These are phyloP conservation scores for Eupithecia abbreviata DNA, from an alignment of 2,888 invertebrate genomes.

Conservation along the genomic window DNA sequence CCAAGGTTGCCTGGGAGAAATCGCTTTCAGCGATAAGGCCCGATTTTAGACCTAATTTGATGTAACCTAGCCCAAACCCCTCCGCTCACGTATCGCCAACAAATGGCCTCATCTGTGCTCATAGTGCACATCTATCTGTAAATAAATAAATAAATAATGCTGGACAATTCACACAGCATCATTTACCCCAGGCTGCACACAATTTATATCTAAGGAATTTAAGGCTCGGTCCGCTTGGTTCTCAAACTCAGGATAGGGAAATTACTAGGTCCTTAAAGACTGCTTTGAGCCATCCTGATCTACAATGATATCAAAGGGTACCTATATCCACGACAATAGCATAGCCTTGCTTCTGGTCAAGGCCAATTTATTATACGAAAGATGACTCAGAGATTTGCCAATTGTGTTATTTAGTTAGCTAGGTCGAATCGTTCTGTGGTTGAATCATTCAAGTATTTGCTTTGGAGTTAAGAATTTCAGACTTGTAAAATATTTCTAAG, in stretches of 20 bases:
- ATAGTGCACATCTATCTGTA: no score
- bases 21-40: not conserved
- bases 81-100: no score
- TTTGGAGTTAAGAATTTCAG: not conserved
- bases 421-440: not conserved
- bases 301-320: conserved; percentile 9
- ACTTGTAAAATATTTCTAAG: not conserved
- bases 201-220: no score
- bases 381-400: conserved; percentile 34
- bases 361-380: conserved; percentile 35
- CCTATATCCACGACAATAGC: conserved; percentile 3
- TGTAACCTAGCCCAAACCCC: no score
- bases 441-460: not conserved
- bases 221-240: no score
- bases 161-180: no score
- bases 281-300: not conserved
- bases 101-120: no score
- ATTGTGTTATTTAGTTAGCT: not conserved
- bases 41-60: not conserved
- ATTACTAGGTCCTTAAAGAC: not conserved
- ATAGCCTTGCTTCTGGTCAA: conserved; percentile 42
- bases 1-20: not conserved
- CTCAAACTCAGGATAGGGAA: not conserved
- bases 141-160: no score
- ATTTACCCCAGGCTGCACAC: no score